These are phyloP conservation scores for Xerus inauris DNA, from an alignment of 2,113 vertebrate species.

Conservation along the genomic window DNA sequence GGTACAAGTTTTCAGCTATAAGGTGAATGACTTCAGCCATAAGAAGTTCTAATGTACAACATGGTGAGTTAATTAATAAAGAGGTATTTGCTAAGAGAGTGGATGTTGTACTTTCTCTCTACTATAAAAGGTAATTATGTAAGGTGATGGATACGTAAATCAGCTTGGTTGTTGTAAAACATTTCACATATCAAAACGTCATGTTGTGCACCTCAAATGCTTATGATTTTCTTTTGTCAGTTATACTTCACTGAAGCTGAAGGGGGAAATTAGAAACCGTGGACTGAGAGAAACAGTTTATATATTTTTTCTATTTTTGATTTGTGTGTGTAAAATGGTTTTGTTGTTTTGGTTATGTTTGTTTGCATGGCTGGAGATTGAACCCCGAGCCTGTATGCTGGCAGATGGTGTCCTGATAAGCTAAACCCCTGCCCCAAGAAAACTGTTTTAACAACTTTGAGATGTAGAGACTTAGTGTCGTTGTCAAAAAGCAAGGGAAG, in stretches of 20 bases:
- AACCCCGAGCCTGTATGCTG: background rate
- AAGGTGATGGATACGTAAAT: background rate
- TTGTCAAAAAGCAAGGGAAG: constrained; percentile 23
- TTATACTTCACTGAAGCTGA: background rate
- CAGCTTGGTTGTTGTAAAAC: background rate
- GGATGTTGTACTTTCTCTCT: background rate
- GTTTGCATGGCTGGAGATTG: background rate
- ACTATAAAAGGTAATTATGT: background rate
- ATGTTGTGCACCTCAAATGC: background rate
- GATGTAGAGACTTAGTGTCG: background rate
- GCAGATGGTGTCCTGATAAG: background rate
- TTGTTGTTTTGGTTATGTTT: background rate
- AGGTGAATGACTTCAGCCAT: background rate
- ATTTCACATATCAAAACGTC: background rate
- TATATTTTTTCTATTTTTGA: background rate
- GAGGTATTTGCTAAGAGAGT: background rate
- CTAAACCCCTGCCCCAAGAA: background rate
- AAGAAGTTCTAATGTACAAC: background rate
- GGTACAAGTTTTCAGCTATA: background rate
- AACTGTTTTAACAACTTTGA: background rate
- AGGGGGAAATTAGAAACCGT: background rate
- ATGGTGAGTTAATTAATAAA: background rate
- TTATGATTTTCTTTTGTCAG: background rate
- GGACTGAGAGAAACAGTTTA: background rate
- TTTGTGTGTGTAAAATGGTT: background rate